Percentiles rank a stretch among this genome's conserved stretches.
Conservation (phyloP, 2,797 vertebrate genomes). For the Hipposideros larvatus region DNA sequence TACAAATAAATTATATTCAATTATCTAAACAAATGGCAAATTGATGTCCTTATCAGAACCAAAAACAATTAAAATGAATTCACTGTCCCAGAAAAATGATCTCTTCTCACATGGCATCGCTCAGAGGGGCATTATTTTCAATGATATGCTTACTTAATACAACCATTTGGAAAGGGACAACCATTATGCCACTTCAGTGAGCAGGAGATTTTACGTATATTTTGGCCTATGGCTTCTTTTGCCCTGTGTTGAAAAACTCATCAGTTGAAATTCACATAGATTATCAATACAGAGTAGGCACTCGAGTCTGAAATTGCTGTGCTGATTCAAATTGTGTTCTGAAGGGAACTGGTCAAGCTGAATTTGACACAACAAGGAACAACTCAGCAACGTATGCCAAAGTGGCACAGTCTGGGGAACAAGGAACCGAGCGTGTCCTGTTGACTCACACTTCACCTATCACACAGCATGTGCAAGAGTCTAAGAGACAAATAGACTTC, state of each 20-base stretch:
- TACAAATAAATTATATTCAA: conserved; percentile 72
- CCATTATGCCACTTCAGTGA: conserved; percentile 75
- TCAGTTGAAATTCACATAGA: conserved; percentile 73
- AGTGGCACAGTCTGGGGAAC: not conserved
- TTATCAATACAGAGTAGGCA: conserved; percentile 72
- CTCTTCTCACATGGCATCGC: conserved; percentile 77
- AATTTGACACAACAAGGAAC: conserved; percentile 53
- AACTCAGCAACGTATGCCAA: not conserved
- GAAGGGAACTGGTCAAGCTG: conserved; percentile 67
- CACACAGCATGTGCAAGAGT: rapidly evolving
- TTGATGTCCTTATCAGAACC: conserved; percentile 76
- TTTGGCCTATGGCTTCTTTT: conserved; percentile 58
- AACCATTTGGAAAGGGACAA: conserved; percentile 84
- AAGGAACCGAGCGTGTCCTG: not conserved
- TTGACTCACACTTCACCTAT: rapidly evolving
- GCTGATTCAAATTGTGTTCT: conserved; percentile 78
- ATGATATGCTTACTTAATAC: conserved; percentile 82
- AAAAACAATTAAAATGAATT: conserved; percentile 80
- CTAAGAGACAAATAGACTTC: not conserved
- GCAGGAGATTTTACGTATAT: conserved; percentile 84
- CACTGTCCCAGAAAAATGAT: conserved; percentile 81
- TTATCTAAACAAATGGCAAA: conserved; percentile 81
- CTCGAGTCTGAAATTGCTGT: conserved; percentile 76
- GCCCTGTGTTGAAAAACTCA: not conserved
- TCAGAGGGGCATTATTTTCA: conserved; percentile 83